Evolutionary conservation across 1,140 invertebrate genomes (phyloP), one percentile per base, ranked within the genome.

Genomic region (Rhopalosiphum maidis): DNA sequence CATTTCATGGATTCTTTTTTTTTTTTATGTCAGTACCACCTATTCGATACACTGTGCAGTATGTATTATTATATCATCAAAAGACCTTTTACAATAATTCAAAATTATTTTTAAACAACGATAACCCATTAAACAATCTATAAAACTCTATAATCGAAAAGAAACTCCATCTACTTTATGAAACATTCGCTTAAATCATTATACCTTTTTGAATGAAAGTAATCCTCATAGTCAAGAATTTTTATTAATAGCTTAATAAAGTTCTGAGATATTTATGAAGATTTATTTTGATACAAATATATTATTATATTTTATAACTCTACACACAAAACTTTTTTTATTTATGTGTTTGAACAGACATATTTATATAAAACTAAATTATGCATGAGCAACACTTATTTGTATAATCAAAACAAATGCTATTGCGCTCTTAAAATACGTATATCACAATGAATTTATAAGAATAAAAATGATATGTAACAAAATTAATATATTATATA

Each of bases 251-350:
- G 43, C 85, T 87, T 46, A 46, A 30, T 87, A 87, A 87, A 46
- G 85, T 87, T 87, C 43, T n/a, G 41, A 85, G 41, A 46, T 87
- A 41, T 87, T 46, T 46, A 46, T 87, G 25, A 87, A 87, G 43
- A 87, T 87, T 87, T 87, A 87, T 87, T 43, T 87, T 18, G 25
- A 87, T 87, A 46, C 41, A 87, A 87, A 87, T 87, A 87, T 46
- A 87, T 87, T n/a, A 87, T 46, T n/a, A 18, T 48, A 87, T 87
- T 46, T 46, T 48, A 87, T 23, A 46, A 48, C 43, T 46, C 11
- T 46, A 87, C 43, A 48, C 15, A 87, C 21, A 87, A 48, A 87
- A 87, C 23, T 46, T 87, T 30, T 46, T 30, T 87, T 86, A 87
- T 87, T 87, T 87, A 87, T 87, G 85, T 87, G 85, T 87, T 46